Evolutionary conservation across 2,113 vertebrate species (phyloP).

Genomic region (Lonchura striata): DNA sequence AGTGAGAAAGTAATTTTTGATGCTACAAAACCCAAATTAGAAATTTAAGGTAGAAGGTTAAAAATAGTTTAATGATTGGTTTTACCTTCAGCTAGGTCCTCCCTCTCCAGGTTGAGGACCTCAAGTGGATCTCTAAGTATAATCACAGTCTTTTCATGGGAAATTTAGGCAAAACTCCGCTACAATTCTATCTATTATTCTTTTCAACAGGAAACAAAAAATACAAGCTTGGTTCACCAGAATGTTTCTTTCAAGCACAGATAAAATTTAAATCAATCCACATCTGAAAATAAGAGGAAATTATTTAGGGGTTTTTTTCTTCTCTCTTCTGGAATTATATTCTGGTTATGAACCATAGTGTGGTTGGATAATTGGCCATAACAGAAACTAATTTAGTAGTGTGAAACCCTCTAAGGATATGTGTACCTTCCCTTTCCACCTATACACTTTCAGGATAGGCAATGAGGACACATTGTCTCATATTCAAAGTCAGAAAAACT

Average conservation of each 20-base stretch:
- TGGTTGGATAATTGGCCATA: neutral
- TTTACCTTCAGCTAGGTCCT: neutral
- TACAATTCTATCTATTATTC: neutral
- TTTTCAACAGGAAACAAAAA: neutral
- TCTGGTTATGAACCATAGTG: neutral
- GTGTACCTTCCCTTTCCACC: neutral
- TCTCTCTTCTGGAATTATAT: neutral
- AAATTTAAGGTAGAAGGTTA: neutral
- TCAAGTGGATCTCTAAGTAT: neutral
- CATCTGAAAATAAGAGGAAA: neutral
- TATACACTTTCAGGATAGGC: neutral
- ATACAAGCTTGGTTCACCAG: neutral
- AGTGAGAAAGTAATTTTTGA: neutral
- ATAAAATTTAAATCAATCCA: neutral
- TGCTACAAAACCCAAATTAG: neutral
- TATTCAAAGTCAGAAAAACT: neutral
- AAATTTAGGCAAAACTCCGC: neutral
- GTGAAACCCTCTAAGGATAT: neutral
- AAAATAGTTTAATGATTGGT: neutral
- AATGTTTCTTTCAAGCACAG: neutral
- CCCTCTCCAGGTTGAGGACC: neutral
- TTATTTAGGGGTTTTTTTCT: neutral
- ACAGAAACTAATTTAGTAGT: neutral
- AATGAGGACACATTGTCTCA: neutral
- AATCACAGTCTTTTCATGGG: neutral